Evolutionary conservation across 2,113 vertebrate species (phyloP), one percentile per base, ranked within the genome.

Genomic region (Phyllopteryx taeniolatus): DNA sequence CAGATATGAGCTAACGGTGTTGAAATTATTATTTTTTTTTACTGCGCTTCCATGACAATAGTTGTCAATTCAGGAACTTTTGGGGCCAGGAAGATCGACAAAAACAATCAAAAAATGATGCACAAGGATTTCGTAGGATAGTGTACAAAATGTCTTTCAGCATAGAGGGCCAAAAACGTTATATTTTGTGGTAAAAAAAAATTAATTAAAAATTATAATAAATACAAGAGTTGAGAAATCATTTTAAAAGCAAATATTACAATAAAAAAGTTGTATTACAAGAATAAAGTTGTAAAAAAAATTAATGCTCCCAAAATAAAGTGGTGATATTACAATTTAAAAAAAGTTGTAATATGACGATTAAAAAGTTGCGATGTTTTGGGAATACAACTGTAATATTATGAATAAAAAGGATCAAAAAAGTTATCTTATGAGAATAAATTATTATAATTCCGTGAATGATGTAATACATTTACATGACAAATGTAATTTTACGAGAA

Each of bases 1-100:
- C 92, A 93, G 69, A 90, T 91, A 93, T 10, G 78, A 85, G 88
- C 88, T 81, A 70, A n/a, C 13, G n/a, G 44, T 22, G 64, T 47
- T 47, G 22, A 47, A 66, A 47, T 22, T 4, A 43, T 87, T 87
- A 80, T 63, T 85, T 87, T 64, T 86, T 84, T 73, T 74, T 72
- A 78, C 71, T 81, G 73, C 82, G 87, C 88, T 86, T 70, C 78
- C 35, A 66, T 22, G 63, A 46, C 59, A 61, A 65, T n/a, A 27
- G 69, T 59, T 62, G 73, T 56, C 57, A 61, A 42, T 22, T 72
- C 73, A 63, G 75, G 65, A 79, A 77, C 59, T 7, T 87, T 78
- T 83, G 66, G 74, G 83, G 20, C 53, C 53, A 8, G 68, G 73
- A 71, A 84, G 70, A 51, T 22, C 35, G 22, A 51, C 14, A 61